Evolutionary conservation across 2,113 vertebrate species (phyloP), one percentile per base, ranked within the genome.

Genomic region (Saccopteryx leptura): DNA sequence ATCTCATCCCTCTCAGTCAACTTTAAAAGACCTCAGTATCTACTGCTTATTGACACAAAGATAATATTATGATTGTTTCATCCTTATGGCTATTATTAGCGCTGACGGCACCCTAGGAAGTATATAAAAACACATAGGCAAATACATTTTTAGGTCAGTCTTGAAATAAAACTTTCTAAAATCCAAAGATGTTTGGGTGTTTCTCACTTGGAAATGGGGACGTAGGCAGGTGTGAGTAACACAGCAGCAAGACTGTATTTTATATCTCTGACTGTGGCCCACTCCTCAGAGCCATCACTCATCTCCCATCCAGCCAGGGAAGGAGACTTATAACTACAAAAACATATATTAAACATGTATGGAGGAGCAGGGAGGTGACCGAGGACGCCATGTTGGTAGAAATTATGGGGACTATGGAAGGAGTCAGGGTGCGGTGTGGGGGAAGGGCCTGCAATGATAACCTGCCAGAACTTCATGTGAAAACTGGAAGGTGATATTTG

Each of bases 81-180:
- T 61, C 72, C 3, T 61, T 11, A 39, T 4, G 26, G 52, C 72
- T 93, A 69, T 92, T 81, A 86, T 79, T 84, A 83, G 65, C 46
- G 72, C 83, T 56, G 66, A 65, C 15, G 10, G 50, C 75, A 54
- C 50, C 23, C 18, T 65, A 69, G n/a, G 61, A 94, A 69, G 56
- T 58, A 17, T 52, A 76, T 26, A 90, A 75, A 90, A 69, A 88
- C 56, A 89, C 7, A 68, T 26, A 91, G 83, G 56, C 58, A 94
- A 78, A 91, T 3, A 48, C 9, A 75, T 72, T 76, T 94, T 68
- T 91, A 95, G 93, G 52, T 75, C 60, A 74, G 63, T 82, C 58
- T 86, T 63, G 48, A 93, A 96, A 95, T 74, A 90, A 90, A 92
- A 48, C 75, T 93, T 95, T 86, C 69, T n/a, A 81, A 92, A 95